Evolutionary conservation across 2,888 invertebrate genomes (phyloP).

Genomic region (Scaptomyza flava): DNA sequence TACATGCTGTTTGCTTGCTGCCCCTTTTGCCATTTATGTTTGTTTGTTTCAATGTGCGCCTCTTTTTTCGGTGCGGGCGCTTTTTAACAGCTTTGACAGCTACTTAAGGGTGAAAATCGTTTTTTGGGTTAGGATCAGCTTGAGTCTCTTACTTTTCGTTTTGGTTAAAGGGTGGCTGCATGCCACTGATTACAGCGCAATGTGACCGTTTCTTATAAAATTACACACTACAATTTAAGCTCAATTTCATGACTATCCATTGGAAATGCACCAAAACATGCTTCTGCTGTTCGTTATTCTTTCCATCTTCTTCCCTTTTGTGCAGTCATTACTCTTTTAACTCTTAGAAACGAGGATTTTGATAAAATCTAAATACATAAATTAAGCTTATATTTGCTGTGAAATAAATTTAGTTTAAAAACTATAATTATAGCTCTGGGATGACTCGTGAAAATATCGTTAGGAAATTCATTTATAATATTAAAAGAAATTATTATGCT

Average conservation of each 20-base stretch:
- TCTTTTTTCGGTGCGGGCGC: conserved; percentile 32
- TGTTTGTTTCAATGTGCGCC: conserved; percentile 12
- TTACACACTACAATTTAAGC: conserved; percentile 34
- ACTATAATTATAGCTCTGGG: no score
- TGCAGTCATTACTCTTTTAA: not conserved
- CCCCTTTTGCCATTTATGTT: conserved; percentile 20
- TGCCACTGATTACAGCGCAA: conserved; percentile 17
- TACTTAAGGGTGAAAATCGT: conserved; percentile 47
- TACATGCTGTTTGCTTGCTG: conserved; percentile 36
- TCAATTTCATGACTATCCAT: conserved; percentile 57
- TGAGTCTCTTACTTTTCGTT: not conserved
- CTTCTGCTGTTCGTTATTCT: not conserved
- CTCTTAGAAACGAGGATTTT: not conserved
- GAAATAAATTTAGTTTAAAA: no score
- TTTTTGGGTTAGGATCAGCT: conserved; percentile 10
- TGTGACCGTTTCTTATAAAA: conserved; percentile 16
- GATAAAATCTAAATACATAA: no score
- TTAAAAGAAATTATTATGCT: no score
- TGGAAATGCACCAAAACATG: conserved; percentile 28
- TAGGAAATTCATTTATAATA: no score
- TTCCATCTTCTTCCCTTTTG: not conserved
- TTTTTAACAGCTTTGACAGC: conserved; percentile 57
- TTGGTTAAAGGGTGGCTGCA: conserved; percentile 36
- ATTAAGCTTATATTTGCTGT: no score
- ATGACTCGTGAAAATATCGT: no score